Conservation (phyloP, 2,888 invertebrate species). For the Apomyelois bistriatella region DNA sequence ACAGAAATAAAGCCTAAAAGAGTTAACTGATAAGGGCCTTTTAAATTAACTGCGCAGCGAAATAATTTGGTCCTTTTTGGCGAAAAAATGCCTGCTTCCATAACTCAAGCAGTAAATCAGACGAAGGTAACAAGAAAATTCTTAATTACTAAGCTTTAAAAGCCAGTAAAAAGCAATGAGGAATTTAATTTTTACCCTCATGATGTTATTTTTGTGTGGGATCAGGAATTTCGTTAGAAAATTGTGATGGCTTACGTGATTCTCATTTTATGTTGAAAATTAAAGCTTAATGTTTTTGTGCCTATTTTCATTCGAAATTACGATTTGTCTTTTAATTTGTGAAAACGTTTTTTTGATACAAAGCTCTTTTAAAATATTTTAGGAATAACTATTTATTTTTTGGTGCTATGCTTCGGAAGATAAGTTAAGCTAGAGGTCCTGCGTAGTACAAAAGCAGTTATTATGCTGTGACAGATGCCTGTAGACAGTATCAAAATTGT, state of each 20-base stretch:
- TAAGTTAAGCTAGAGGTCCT: too few species aligned
- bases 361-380: too few species aligned
- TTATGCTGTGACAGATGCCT: too few species aligned
- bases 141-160: constrained; percentile 59
- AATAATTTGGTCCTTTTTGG: constrained; percentile 45
- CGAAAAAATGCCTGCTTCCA: constrained; percentile 37
- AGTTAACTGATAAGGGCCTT: constrained; percentile 44
- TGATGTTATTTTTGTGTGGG: constrained; percentile 1
- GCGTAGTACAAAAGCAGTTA: too few species aligned
- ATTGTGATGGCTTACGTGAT: not conserved
- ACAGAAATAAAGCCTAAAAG: constrained; percentile 19
- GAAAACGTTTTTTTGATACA: too few species aligned
- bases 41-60: constrained; percentile 43
- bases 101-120: constrained; percentile 63
- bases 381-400: too few species aligned
- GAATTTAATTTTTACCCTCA: constrained; percentile 45
- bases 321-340: too few species aligned
- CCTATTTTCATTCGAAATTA: too few species aligned
- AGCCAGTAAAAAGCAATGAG: constrained; percentile 37
- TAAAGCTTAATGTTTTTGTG: too few species aligned
- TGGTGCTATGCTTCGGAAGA: too few species aligned
- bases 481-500: too few species aligned
- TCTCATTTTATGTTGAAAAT: not conserved
- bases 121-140: constrained; percentile 54
- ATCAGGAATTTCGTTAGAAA: not conserved